phyloP scores from a whole-genome alignment of 2,888 invertebrate species.

The Hydropsyche betteni region DNA sequence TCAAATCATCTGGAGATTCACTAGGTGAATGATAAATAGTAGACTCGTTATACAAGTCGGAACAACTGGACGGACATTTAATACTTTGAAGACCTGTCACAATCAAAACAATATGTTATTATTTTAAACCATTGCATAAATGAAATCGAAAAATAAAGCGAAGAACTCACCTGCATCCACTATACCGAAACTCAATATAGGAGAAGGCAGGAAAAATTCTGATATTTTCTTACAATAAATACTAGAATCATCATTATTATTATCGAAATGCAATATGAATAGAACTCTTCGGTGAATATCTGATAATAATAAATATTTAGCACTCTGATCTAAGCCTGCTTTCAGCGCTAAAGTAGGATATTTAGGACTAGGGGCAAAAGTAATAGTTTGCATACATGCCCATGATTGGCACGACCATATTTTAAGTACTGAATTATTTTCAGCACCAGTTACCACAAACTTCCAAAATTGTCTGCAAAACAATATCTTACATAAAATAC shows the following conservation, averaged over 20 bases:
- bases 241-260: slow-evolving; percentile 65
- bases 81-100: slow-evolving; percentile 59
- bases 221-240: slow-evolving; percentile 80
- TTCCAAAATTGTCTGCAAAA: slow-evolving; percentile 88
- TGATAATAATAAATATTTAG: slow-evolving; percentile 86
- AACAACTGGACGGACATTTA: slow-evolving; percentile 62
- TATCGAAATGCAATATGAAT: slow-evolving; percentile 80
- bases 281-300: slow-evolving; percentile 86
- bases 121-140: not conserved
- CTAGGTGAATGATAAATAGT: slow-evolving; percentile 43
- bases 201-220: slow-evolving; percentile 87
- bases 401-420: slow-evolving; percentile 95
- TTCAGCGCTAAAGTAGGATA: slow-evolving; percentile 68
- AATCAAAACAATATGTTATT: slow-evolving; percentile 5
- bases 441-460: slow-evolving; percentile 91
- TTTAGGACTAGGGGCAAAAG: slow-evolving; percentile 67
- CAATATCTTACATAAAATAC: slow-evolving; percentile 43
- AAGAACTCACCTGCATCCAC: slow-evolving; percentile 73
- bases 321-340: slow-evolving; percentile 84
- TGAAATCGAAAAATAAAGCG: not conserved
- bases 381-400: slow-evolving; percentile 90
- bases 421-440: slow-evolving; percentile 89
- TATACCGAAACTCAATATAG: slow-evolving; percentile 89
- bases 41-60: slow-evolving; percentile 60
- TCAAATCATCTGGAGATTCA: slow-evolving; percentile 46